Percentiles rank a stretch among this genome's conserved stretches.
phyloP scores from a whole-genome alignment of 2,113 vertebrate genomes.

The Callorhinus ursinus region DNA sequence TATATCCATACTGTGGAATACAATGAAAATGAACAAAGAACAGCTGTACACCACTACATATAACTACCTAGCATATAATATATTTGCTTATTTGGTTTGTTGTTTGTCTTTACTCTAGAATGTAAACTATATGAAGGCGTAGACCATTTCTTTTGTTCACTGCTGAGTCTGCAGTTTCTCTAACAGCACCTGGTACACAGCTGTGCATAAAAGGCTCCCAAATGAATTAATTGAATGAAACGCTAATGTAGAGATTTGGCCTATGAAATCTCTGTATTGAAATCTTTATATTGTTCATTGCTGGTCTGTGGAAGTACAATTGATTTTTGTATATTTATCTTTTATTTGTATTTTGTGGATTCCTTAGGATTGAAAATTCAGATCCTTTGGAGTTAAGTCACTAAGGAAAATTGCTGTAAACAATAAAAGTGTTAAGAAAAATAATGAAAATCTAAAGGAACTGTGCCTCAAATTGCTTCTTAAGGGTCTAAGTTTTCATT shows the following conservation, averaged over 20 bases:
- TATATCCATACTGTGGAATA: neutral
- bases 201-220: neutral
- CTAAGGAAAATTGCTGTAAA: neutral
- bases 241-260: neutral
- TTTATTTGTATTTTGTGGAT: neutral
- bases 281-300: slow-evolving; percentile 14
- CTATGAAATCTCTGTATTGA: slow-evolving; percentile 30
- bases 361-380: slow-evolving; percentile 48
- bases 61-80: neutral
- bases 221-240: neutral
- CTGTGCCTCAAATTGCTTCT: neutral
- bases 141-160: neutral
- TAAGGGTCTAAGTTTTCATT: slow-evolving; percentile 24
- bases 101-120: slow-evolving; percentile 49
- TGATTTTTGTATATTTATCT: slow-evolving; percentile 14
- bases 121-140: slow-evolving; percentile 21
- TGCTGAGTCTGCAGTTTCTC: neutral
- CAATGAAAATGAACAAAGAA: neutral
- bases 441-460: slow-evolving; percentile 24
- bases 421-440: slow-evolving; percentile 20
- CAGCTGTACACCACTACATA: neutral
- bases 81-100: slow-evolving; percentile 20
- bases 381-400: slow-evolving; percentile 12
- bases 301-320: neutral
- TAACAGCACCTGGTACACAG: neutral